Conservation (phyloP, 2,797 vertebrate genomes). For the Mastacembelus armatus region DNA sequence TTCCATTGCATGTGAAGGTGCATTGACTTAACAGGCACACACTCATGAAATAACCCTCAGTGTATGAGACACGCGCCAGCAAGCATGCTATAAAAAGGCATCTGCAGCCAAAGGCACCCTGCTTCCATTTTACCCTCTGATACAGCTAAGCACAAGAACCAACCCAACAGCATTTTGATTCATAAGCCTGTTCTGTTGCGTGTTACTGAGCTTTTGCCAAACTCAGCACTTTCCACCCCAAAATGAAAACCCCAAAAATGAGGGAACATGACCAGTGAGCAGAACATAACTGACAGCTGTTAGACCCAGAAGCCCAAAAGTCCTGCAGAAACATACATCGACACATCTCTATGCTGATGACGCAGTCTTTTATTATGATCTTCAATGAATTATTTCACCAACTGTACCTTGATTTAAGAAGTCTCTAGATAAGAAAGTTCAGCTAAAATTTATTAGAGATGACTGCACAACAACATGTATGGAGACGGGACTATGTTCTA, state of each 20-base stretch:
- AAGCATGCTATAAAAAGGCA: constrained; percentile 21
- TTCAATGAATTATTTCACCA: background rate
- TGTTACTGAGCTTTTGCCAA: constrained; percentile 23
- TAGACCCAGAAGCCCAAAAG: background rate
- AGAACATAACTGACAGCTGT: constrained; percentile 5
- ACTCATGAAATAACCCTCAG: constrained; percentile 38
- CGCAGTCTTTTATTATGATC: background rate
- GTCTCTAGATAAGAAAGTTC: background rate
- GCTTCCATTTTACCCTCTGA: constrained; percentile 14
- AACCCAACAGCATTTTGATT: constrained; percentile 31
- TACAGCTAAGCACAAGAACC: background rate
- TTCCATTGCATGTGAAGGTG: constrained; percentile 30
- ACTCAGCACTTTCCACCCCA: constrained; percentile 36
- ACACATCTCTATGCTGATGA: constrained; percentile 3
- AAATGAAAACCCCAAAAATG: constrained; percentile 11
- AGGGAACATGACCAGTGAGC: constrained; percentile 16
- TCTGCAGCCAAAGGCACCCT: constrained; percentile 28
- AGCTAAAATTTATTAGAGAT: no score
- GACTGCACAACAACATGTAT: no score
- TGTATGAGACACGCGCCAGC: constrained; percentile 36
- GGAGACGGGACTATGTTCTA: no score
- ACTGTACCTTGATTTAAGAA: background rate
- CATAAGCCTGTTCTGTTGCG: constrained; percentile 15
- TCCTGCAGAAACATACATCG: no score
- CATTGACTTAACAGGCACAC: constrained; percentile 29